Base-by-base conservation (phyloP, 2,888 invertebrate species). In the Ophonus ardosiacus region DNA sequence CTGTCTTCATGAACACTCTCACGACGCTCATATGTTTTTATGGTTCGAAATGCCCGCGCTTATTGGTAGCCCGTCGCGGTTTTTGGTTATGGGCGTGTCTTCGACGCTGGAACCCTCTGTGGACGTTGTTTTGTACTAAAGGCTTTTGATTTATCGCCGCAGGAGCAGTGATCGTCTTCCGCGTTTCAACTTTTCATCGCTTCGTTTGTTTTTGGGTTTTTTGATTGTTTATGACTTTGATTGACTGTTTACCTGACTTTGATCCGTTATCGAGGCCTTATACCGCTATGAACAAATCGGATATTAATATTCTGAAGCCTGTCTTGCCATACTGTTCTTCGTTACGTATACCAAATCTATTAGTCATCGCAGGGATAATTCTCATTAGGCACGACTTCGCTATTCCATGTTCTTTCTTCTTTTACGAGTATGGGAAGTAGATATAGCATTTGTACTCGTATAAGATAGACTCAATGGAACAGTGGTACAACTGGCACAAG, bases 221-320 rank as follows among this genome's bases (percentile, higher is more conserved):
- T 82, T 82, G 68, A 82, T 82, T 68, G 57, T 71, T 82, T 82
- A 82, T 71, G 82, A 82, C 82, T 82, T 82, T 82, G 82, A 82
- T 82, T 82, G 71, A 82, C 82, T 71, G 82, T 82, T 24, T 57
- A 71, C 71, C 71, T 68, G 51, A 38, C 40, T 56, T 71, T 51
- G 82, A 63, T 68, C 82, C 82, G 82, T 82, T 82, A 82, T 68
- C 71, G 57, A 68, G 7, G 68, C 51, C 40, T 63, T 81, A 65
- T 81, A 57, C 68, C 21, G 81, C 80, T 80, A 61, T 80, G 15
- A 80, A 17, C 61, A 59, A 59, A 59, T 80, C 61, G 43, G 43
- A 68, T 68, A 68, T 68, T 38, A 68, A 68, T 68, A 31, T 68
- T 31, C 38, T 31, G 13, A 24, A 56, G 7, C n/a, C 78, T 56